Evolutionary conservation across 2,888 invertebrate species (phyloP).

Genomic region (Drosophila meridionalis): DNA sequence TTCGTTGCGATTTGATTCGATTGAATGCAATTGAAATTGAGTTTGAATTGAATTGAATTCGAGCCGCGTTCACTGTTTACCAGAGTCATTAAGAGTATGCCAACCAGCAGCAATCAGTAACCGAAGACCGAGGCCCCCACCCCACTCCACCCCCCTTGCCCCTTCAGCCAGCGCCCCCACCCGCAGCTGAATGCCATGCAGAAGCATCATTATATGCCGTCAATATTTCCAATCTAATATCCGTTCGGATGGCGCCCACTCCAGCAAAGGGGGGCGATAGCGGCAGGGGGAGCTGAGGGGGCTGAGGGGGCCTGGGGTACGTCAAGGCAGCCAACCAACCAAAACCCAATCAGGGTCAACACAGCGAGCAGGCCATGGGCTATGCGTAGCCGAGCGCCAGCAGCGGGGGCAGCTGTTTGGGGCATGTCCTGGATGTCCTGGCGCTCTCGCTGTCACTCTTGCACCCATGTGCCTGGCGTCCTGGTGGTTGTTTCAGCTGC

Average conservation of each 20-base stretch:
- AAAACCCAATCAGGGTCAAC: slow-evolving; percentile 73
- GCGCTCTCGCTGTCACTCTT: slow-evolving; percentile 67
- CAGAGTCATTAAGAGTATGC: slow-evolving; percentile 45
- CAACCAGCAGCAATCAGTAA: slow-evolving; percentile 19
- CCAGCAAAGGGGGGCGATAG: not conserved
- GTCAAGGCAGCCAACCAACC: slow-evolving; percentile 42
- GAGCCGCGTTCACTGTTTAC: slow-evolving; percentile 51
- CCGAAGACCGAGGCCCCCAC: not conserved
- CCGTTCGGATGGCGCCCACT: slow-evolving; percentile 41
- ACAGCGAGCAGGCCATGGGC: slow-evolving; percentile 17
- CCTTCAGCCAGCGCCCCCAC: not conserved
- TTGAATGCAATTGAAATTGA: slow-evolving; percentile 54
- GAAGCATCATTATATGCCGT: slow-evolving; percentile 64
- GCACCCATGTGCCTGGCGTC: slow-evolving; percentile 47
- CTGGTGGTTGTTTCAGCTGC: slow-evolving; percentile 62
- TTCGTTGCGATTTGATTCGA: slow-evolving; percentile 49
- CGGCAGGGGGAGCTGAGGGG: fast-evolving
- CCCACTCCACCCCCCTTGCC: not conserved
- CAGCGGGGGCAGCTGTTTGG: not conserved
- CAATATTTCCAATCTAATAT: slow-evolving; percentile 78
- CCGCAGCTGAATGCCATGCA: slow-evolving; percentile 3
- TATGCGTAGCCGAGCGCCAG: not conserved
- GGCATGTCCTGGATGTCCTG: slow-evolving; percentile 15
- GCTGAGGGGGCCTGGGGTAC: not conserved
- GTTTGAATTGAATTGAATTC: slow-evolving; percentile 44